These are phyloP conservation scores for Chelonia mydas DNA, from an alignment of 2,797 vertebrate genomes.

Conservation along the genomic window DNA sequence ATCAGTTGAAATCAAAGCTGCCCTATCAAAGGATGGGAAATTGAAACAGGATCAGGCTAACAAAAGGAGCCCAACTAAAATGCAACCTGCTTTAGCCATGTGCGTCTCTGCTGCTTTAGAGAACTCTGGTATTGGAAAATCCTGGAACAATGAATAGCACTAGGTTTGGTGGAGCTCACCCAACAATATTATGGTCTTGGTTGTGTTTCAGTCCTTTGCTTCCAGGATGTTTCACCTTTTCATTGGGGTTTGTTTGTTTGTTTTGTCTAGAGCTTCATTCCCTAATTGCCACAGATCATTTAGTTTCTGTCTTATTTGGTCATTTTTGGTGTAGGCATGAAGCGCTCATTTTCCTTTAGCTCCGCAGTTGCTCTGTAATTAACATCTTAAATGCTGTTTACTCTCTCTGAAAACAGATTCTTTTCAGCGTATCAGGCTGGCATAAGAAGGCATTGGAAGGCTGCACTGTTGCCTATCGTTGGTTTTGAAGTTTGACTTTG, in stretches of 20 bases:
- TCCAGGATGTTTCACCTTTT: neutral
- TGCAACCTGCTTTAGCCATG: neutral
- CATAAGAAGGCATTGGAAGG: neutral
- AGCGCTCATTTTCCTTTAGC: neutral
- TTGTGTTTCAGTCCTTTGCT: neutral
- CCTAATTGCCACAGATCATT: neutral
- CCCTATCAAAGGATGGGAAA: neutral
- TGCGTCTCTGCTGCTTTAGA: neutral
- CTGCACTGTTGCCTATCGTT: neutral
- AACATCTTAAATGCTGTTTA: neutral
- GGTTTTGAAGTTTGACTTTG: neutral
- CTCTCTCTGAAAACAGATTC: neutral
- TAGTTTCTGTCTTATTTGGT: neutral
- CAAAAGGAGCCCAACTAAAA: neutral
- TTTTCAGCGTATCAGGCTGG: neutral
- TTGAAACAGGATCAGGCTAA: neutral
- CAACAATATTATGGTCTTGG: neutral
- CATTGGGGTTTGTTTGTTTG: neutral
- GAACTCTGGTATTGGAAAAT: neutral
- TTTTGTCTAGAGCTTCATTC: neutral
- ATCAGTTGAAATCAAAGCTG: neutral
- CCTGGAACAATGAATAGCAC: neutral
- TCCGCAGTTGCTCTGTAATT: neutral
- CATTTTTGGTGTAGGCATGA: neutral
- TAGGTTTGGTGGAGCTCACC: neutral